Evolutionary conservation across 2,888 invertebrate genomes (phyloP), one percentile per base, ranked within the genome.

Genomic region (Drosophila subsilvestris): DNA sequence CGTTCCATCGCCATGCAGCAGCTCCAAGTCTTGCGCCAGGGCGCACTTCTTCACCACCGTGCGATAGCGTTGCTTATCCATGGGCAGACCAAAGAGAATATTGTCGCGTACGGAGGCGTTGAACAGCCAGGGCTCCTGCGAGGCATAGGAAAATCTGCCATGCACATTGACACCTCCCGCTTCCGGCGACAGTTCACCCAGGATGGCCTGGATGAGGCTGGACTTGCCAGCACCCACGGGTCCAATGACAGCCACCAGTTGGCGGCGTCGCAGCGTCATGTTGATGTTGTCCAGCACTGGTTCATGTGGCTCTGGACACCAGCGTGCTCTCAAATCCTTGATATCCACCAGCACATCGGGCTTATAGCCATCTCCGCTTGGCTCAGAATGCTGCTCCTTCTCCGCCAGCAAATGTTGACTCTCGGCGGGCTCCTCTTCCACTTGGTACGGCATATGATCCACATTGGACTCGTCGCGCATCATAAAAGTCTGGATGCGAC

Each of bases 41-140:
- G 93, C 93, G 81, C 93, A 93, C 49, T 89, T 90, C 59, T 89
- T 91, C 2, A 91, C 75, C 4, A 94, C 94, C 89, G 75, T 93
- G 90, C 93, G 93, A 82, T 94, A 94, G 69, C 94, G 94, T 63
- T 93, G 93, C 42, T 92, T 92, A 76, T 94, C 93, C 90, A 94
- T 94, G 0, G 94, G 93, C 18, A 94, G 91, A 1, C 94, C 94
- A 66, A 94, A 94, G 1, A 94, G 92, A 75, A 94, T 94, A 66
- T 94, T 94, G 85, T 94, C 94, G 3, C 94, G 92, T 5, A 94
- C 94, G 0, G 94, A 94, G 12, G 95, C 95, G 0, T 95, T 94
- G 82, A 96, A 96, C 3, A 96, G 93, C 97, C 98, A 98, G 0
- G 98, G 95, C 78, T 97, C 96, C 88, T 97, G 97, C 44, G 96